Conservation (phyloP, 1,140 invertebrate species). For the Pseudomyrmex sp. region DNA sequence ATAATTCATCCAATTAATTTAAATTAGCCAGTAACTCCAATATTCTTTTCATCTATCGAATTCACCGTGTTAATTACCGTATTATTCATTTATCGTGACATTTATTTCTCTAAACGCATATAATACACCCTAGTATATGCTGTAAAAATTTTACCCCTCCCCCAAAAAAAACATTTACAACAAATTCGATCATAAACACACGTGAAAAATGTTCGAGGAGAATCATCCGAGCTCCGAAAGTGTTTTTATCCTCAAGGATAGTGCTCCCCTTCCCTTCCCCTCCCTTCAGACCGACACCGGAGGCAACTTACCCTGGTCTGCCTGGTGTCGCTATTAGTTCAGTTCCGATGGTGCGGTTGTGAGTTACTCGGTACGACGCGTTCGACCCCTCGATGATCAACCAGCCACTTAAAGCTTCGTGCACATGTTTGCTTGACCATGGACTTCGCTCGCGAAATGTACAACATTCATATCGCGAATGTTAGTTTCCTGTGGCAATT, state of each 20-base stretch:
- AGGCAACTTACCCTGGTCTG: constrained; percentile 65
- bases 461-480: constrained; percentile 78
- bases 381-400: constrained; percentile 72
- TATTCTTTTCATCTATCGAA: constrained; percentile 14
- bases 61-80: neutral
- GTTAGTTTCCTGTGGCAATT: constrained; percentile 80
- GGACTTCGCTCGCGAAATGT: constrained; percentile 71
- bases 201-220: neutral
- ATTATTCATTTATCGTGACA: neutral
- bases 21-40: constrained; percentile 40
- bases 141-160: neutral
- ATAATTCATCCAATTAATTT: constrained; percentile 37
- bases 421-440: constrained; percentile 23
- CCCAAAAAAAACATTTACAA: neutral
- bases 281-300: constrained; percentile 60
- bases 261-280: constrained; percentile 20
- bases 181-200: neutral
- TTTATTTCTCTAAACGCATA: neutral
- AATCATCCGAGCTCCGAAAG: constrained; percentile 36
- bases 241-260: constrained; percentile 67
- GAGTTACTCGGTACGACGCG: constrained; percentile 80
- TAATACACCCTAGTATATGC: no score
- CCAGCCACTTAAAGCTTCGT: constrained; percentile 53
- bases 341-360: constrained; percentile 81
- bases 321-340: constrained; percentile 77